A percentile compares a stretch with the other conserved stretches of the same genome.
phyloP scores from a whole-genome alignment of 2,797 vertebrate species.

The Sebastes hubbsi region DNA sequence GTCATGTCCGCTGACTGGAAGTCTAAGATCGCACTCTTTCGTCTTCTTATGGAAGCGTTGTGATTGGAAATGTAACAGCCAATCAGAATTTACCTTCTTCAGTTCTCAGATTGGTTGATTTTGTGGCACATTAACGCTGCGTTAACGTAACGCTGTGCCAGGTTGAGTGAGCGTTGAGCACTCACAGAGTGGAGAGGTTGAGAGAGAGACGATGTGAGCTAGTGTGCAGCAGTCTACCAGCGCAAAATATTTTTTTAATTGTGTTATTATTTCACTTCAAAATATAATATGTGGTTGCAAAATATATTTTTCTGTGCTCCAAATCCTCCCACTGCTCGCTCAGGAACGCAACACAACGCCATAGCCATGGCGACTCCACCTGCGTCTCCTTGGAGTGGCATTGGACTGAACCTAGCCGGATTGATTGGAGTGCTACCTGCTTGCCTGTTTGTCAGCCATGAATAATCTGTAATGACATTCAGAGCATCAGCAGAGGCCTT shows the following conservation, averaged over 20 bases:
- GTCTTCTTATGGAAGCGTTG: neutral
- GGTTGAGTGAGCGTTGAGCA: neutral
- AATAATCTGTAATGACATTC: conserved; percentile 81
- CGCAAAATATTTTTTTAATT: too few species aligned
- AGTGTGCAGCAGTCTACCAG: too few species aligned
- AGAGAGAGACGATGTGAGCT: neutral
- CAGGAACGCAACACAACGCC: neutral
- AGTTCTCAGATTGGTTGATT: neutral
- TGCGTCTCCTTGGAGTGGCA: conserved; percentile 78
- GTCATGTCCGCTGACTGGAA: neutral
- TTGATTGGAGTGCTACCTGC: conserved; percentile 78
- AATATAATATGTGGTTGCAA: neutral
- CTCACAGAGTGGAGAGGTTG: neutral
- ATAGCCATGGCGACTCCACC: conserved; percentile 14
- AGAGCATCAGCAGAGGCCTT: conserved; percentile 73
- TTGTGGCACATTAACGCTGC: neutral
- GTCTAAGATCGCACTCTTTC: neutral
- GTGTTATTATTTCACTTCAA: neutral
- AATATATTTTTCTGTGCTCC: neutral
- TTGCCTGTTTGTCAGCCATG: conserved; percentile 79
- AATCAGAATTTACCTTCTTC: neutral
- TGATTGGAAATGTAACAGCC: neutral
- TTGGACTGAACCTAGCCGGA: conserved; percentile 72
- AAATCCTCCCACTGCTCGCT: neutral
- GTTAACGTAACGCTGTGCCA: neutral